A percentile compares a stretch with the other conserved stretches of the same genome.
phyloP scores from a whole-genome alignment of 2,888 invertebrate genomes.

The Ceraclea dissimilis region DNA sequence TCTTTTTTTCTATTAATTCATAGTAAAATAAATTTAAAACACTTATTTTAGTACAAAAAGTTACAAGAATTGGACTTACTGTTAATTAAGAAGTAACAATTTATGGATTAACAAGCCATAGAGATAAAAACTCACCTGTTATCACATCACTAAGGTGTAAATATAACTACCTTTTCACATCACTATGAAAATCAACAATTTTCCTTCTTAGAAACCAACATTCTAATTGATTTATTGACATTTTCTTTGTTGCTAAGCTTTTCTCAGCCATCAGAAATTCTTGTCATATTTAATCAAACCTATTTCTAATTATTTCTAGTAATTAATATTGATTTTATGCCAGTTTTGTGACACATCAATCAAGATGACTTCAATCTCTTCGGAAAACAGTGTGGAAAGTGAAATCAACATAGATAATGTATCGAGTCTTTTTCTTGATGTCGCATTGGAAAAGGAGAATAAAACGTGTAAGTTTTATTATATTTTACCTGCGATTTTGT shows the following conservation, averaged over 20 bases:
- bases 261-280: not conserved
- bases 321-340: too few species aligned
- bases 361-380: not conserved
- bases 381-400: not conserved
- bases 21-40: too few species aligned
- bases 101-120: too few species aligned
- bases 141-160: too few species aligned
- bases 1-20: too few species aligned
- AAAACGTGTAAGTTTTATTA: not conserved
- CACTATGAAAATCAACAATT: not conserved
- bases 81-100: too few species aligned
- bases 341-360: not conserved
- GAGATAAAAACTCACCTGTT: too few species aligned
- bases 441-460: not conserved
- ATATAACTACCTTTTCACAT: too few species aligned
- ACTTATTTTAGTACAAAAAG: too few species aligned
- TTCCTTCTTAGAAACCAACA: not conserved
- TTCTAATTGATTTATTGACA: not conserved
- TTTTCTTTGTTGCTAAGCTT: not conserved
- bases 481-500: too few species aligned
- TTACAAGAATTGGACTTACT: too few species aligned
- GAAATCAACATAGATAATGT: not conserved
- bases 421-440: not conserved
- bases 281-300: too few species aligned
- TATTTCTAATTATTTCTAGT: not conserved